Conservation (phyloP, 2,113 vertebrate species). For the zebrafish (Danio rerio) region DNA sequence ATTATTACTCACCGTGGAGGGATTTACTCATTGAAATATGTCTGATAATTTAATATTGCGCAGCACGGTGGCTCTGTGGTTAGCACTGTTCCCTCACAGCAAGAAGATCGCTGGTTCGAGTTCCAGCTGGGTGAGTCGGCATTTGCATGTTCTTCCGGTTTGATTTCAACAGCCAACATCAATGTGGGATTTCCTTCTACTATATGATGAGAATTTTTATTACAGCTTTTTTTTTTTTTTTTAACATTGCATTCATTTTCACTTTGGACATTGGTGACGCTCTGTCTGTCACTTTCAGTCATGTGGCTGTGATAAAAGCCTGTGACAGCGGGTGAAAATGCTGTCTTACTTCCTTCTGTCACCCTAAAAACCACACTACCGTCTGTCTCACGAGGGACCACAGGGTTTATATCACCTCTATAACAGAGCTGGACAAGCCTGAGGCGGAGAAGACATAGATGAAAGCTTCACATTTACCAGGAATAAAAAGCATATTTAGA, state of each 20-base stretch:
- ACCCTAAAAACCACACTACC: background rate
- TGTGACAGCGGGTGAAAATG: background rate
- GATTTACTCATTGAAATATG: no score
- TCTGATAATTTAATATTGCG: no score
- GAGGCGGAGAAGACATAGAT: background rate
- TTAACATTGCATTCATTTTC: background rate
- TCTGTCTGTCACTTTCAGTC: conserved; percentile 14
- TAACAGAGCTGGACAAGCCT: conserved; percentile 5
- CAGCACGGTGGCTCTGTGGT: no score
- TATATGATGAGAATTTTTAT: no score
- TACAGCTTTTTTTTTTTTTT: no score
- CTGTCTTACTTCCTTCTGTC: background rate
- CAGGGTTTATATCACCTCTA: background rate
- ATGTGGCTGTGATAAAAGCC: conserved; percentile 3
- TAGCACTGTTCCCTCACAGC: no score
- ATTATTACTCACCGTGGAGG: no score
- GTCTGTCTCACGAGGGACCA: background rate
- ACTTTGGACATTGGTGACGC: background rate
- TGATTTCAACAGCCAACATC: no score
- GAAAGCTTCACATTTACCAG: background rate
- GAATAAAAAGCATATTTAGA: background rate
- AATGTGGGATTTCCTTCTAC: no score
- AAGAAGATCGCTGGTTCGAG: no score
- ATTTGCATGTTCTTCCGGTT: no score
- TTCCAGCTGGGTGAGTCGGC: no score